A percentile compares a stretch with the other conserved stretches of the same genome.
phyloP scores from a whole-genome alignment of 2,797 vertebrate genomes.

The Protonibea diacanthus region DNA sequence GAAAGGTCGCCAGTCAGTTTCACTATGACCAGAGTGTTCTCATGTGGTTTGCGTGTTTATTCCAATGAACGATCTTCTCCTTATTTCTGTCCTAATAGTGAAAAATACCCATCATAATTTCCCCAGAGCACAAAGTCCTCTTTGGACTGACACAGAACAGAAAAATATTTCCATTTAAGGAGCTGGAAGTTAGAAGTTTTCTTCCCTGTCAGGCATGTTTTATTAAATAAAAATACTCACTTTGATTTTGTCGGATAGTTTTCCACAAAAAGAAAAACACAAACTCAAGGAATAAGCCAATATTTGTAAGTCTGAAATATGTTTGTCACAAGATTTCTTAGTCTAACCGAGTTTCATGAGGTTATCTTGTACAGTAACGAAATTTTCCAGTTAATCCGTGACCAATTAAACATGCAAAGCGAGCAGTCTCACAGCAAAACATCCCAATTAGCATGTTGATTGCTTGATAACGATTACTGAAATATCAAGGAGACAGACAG shows the following conservation, averaged over 20 bases:
- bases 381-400: neutral
- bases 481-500: constrained; percentile 10
- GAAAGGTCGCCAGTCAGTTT: neutral
- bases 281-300: neutral
- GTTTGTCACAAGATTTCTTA: neutral
- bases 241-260: neutral
- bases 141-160: neutral
- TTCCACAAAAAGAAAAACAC: neutral
- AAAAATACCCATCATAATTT: neutral
- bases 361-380: neutral
- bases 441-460: constrained; percentile 14
- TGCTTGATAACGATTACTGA: constrained; percentile 14
- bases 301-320: neutral
- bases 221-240: neutral
- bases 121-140: neutral
- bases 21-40: neutral
- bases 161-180: neutral
- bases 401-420: neutral
- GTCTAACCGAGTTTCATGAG: too few species aligned
- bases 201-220: neutral
- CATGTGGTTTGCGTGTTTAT: neutral
- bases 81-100: neutral
- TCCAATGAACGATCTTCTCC: neutral
- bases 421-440: neutral
- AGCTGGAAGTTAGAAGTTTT: neutral